These are phyloP conservation scores for Mionectes macconnelli DNA, from an alignment of 2,113 vertebrate species.

Conservation along the genomic window DNA sequence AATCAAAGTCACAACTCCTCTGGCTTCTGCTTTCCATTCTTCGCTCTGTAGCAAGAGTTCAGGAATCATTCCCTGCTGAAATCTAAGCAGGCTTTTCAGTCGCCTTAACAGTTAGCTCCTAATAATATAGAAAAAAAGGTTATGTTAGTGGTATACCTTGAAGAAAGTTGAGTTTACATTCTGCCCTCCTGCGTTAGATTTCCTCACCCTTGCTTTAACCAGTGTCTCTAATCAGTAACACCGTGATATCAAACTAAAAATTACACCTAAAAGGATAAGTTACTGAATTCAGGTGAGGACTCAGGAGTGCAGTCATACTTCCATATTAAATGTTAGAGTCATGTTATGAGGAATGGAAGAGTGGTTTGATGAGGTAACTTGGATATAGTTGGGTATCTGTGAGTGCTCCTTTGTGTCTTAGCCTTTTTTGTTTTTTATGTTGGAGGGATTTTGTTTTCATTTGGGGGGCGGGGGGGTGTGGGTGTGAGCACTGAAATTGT, in stretches of 20 bases:
- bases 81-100: background rate
- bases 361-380: background rate
- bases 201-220: background rate
- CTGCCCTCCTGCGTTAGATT: background rate
- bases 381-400: background rate
- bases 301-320: background rate
- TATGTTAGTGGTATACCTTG: background rate
- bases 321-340: background rate
- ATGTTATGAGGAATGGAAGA: background rate
- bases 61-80: background rate
- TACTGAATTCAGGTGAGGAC: background rate
- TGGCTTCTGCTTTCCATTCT: background rate
- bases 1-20: background rate
- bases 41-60: background rate
- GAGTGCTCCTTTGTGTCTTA: background rate
- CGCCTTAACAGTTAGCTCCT: background rate
- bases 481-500: background rate
- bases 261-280: background rate
- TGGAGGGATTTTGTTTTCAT: background rate
- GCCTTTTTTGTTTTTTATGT: background rate
- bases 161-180: background rate
- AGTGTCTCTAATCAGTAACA: background rate
- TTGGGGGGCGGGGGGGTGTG: rapidly evolving
- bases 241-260: background rate
- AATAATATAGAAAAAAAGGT: background rate